Evolutionary conservation across 2,113 vertebrate species (phyloP).

Genomic region (Columba janthina): DNA sequence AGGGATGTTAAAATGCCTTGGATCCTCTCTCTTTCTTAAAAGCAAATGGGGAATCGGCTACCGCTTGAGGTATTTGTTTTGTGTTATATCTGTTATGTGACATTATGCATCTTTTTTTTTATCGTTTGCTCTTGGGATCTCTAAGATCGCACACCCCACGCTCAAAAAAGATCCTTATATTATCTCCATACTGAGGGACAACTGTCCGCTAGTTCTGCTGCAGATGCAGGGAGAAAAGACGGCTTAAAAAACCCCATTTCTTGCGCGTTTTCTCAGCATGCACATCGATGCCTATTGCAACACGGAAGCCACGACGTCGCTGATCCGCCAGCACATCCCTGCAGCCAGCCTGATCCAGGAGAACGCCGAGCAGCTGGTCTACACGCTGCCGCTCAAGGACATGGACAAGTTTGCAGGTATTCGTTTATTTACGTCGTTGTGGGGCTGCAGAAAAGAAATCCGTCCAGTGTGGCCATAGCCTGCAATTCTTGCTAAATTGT

Average conservation of each 20-base stretch:
- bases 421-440: no score
- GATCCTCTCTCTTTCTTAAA: constrained; percentile 97
- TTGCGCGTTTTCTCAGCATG: constrained; percentile 79
- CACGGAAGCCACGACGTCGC: constrained; percentile 74
- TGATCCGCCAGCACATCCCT: constrained; percentile 86
- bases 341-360: constrained; percentile 84
- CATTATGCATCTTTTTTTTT: fast-evolving
- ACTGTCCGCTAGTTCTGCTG: not conserved
- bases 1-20: constrained; percentile 92
- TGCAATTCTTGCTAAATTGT: fast-evolving
- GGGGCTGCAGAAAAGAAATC: not conserved
- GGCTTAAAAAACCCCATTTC: not conserved
- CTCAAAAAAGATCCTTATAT: not conserved
- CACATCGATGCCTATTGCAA: constrained; percentile 83
- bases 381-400: constrained; percentile 89
- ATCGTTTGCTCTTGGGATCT: not conserved
- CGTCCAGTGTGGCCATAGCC: no score
- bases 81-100: not conserved
- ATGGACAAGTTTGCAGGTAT: constrained; percentile 91
- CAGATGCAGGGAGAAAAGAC: fast-evolving
- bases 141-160: fast-evolving
- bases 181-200: fast-evolving
- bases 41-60: constrained; percentile 97
- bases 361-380: constrained; percentile 87
- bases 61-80: constrained; percentile 82